Conservation (phyloP, 2,113 vertebrate genomes). For the Melanostigma gelatinosum region DNA sequence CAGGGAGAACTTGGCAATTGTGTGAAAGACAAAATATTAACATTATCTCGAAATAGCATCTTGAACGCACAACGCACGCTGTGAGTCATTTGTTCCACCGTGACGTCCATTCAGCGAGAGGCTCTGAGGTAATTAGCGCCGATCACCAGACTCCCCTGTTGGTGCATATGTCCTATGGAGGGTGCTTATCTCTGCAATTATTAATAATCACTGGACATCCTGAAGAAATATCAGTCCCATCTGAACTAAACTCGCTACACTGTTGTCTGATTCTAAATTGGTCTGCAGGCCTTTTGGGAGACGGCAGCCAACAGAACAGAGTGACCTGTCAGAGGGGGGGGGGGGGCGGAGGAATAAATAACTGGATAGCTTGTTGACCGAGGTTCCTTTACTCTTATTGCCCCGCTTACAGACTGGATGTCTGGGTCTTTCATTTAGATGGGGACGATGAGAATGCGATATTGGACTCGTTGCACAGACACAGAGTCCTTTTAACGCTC, state of each 20-base stretch:
- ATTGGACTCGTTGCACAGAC: background rate
- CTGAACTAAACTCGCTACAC: constrained; percentile 32
- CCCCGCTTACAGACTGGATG: constrained; percentile 20
- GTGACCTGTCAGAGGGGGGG: constrained; percentile 48
- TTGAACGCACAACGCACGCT: background rate
- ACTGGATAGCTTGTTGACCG: constrained; percentile 30
- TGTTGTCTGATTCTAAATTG: constrained; percentile 45
- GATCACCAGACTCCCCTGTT: constrained; percentile 40
- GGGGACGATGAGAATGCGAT: constrained; percentile 17
- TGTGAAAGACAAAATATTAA: background rate
- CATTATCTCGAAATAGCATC: background rate
- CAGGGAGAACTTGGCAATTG: background rate
- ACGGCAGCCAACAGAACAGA: constrained; percentile 22
- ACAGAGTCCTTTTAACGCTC: background rate
- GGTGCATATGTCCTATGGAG: background rate
- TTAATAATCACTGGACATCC: constrained; percentile 49
- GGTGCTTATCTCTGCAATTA: constrained; percentile 44
- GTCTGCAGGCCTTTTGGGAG: constrained; percentile 32
- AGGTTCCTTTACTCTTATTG: constrained; percentile 37
- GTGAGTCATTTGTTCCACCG: constrained; percentile 4
- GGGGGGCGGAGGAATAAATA: constrained; percentile 53
- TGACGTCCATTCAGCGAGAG: constrained; percentile 5
- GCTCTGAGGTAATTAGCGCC: constrained; percentile 40
- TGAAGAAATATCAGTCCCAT: constrained; percentile 42
- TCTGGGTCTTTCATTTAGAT: constrained; percentile 33